Percentiles rank a stretch among this genome's conserved stretches.
These are phyloP conservation scores for Mirounga angustirostris DNA, from an alignment of 2,113 vertebrate species.

Conservation along the genomic window DNA sequence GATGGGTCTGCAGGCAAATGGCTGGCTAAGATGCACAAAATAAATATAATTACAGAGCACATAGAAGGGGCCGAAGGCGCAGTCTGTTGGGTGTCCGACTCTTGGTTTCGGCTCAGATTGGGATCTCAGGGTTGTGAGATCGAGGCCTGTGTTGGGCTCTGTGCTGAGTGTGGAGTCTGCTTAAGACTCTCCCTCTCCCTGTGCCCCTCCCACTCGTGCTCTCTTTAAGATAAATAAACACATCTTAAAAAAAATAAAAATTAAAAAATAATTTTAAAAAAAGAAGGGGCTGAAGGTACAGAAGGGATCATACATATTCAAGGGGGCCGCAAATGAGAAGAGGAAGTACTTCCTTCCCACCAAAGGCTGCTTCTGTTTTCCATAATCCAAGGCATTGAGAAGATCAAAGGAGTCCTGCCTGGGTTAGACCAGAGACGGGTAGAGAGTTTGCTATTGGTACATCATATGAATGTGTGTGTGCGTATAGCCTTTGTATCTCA, in stretches of 20 bases:
- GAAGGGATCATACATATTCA: neutral
- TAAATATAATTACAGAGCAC: neutral
- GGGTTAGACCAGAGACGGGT: neutral
- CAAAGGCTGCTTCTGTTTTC: neutral
- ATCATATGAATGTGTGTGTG: neutral
- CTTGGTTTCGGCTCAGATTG: neutral
- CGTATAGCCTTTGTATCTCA: neutral
- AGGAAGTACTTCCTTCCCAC: neutral
- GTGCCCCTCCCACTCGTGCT: neutral
- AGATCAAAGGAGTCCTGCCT: neutral
- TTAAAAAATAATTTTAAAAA: no score
- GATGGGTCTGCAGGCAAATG: neutral
- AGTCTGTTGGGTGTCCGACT: no score
- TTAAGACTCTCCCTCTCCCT: neutral
- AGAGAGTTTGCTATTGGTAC: neutral
- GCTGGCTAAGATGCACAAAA: neutral
- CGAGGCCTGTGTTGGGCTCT: neutral
- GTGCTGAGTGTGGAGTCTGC: neutral
- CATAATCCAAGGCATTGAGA: neutral
- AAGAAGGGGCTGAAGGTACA: neutral
- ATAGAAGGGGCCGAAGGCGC: neutral
- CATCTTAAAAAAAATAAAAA: neutral
- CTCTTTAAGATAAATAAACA: neutral
- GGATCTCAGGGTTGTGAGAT: neutral
- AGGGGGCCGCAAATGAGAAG: neutral